Base-by-base conservation (phyloP, 1,140 invertebrate genomes). In the Halesus radiatus region DNA sequence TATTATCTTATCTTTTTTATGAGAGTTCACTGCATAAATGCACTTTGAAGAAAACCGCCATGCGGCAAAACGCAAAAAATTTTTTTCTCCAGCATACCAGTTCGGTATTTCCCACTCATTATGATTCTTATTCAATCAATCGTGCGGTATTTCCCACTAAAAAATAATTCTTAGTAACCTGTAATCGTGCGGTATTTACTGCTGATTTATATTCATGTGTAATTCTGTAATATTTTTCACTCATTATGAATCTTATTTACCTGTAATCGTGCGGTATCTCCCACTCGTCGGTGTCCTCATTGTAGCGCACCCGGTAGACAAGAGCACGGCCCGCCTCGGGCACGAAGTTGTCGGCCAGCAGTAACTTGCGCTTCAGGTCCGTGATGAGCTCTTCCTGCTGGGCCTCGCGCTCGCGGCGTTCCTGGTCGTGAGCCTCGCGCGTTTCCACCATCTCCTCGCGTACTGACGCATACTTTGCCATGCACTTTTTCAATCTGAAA, bases 271-370 rank as follows among this genome's bases (percentile, higher is more conserved):
- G 84, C 10, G 88, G 89, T 64, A 89, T 87, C 81, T 91, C 91
- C 97, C 97, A 99, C 58, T 93, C 91, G 85, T 98, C 97, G 80
- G 95, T 91, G 85, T 96, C 95, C 84, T 99, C 97, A 87, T 98
- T 96, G 88, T 95, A 98, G 26, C 93, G 90, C 84, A 93, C 94
- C 84, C 93, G 92, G 83, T 94, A 90, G n/a, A 99, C 93, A 84
- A 95, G 94, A 62, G 94, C 93, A 84, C 96, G 95, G 64, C 98
- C 96, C 84, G 97, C 96, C 3, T 93, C 91, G 13, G 98, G 98
- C 85, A 99, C 97, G 87, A 99, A 99, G 88, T 98, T 98, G 85
- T 99, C 98, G 78, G 99, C 98, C 56, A 99, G 95, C 10, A 98
- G 90, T 85, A 96, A 93, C 78, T 94, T 93, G n/a, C 95, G 90